phyloP scores from a whole-genome alignment of 2,888 invertebrate species.

The Clivina fossor region DNA sequence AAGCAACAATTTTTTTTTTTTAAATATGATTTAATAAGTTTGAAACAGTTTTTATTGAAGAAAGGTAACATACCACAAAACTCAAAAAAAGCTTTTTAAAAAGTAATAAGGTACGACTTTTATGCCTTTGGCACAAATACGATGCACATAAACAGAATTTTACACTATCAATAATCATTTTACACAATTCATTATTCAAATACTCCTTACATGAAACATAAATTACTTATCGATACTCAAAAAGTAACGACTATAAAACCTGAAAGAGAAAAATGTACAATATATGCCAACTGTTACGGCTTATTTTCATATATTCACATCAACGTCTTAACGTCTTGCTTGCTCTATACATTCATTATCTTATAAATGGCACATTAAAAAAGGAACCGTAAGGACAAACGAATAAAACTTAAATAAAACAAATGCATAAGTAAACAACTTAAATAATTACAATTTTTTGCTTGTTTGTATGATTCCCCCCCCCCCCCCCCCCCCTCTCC shows the following conservation, averaged over 20 bases:
- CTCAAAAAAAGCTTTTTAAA: slow-evolving; percentile 24
- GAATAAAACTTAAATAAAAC: slow-evolving; percentile 18
- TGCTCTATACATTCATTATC: not conserved
- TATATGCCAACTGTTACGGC: not conserved
- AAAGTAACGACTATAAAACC: not conserved
- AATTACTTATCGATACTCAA: not conserved
- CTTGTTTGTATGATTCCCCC: slow-evolving; percentile 14
- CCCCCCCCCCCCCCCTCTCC: no score
- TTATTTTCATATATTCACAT: not conserved
- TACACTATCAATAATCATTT: slow-evolving; percentile 14
- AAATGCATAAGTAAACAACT: slow-evolving; percentile 20
- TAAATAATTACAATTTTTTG: slow-evolving; percentile 20
- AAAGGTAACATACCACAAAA: slow-evolving; percentile 31
- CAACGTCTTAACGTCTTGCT: not conserved
- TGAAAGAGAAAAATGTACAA: not conserved
- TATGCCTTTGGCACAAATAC: slow-evolving; percentile 47
- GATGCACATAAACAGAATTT: slow-evolving; percentile 22
- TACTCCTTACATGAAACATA: slow-evolving; percentile 12
- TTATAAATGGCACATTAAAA: slow-evolving; percentile 28
- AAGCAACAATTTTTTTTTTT: slow-evolving; percentile 19
- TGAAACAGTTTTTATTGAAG: slow-evolving; percentile 22
- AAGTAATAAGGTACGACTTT: slow-evolving; percentile 35
- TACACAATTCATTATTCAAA: not conserved
- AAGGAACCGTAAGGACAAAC: slow-evolving; percentile 27
- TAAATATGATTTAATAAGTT: slow-evolving; percentile 24